Evolutionary conservation across 2,888 invertebrate species (phyloP).

Genomic region (Drosophila prostipennis): DNA sequence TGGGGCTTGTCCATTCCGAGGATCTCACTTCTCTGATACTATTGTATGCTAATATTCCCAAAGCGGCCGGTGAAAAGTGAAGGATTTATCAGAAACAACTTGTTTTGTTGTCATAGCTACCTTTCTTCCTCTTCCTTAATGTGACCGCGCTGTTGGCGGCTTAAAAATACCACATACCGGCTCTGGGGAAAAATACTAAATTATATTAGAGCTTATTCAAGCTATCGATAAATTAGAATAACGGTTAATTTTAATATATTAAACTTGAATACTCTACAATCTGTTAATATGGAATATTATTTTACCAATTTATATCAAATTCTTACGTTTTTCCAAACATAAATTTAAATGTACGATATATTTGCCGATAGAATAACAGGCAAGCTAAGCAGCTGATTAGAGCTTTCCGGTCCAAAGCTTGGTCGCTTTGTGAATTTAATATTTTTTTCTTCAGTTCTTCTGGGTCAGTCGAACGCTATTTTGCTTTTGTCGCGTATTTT

Average conservation of each 20-base stretch:
- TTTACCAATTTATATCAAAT: no score
- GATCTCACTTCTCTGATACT: not conserved
- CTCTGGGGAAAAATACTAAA: no score
- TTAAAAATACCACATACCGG: not conserved
- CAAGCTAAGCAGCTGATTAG: constrained; percentile 6
- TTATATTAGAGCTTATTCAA: no score
- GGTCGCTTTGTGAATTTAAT: not conserved
- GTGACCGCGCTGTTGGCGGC: not conserved
- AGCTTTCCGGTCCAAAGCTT: constrained; percentile 4
- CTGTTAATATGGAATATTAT: no score
- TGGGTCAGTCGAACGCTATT: constrained; percentile 35
- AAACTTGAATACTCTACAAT: no score
- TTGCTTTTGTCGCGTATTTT: constrained; percentile 6
- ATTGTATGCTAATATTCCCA: not conserved
- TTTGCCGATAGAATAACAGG: constrained; percentile 2
- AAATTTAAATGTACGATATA: not conserved
- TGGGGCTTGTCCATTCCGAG: constrained; percentile 91
- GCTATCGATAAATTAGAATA: no score
- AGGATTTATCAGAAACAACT: constrained; percentile 27
- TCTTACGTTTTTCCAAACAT: no score
- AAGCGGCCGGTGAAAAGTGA: constrained; percentile 20
- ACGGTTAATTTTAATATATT: no score
- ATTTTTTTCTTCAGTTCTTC: constrained; percentile 21
- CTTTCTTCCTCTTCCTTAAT: not conserved
- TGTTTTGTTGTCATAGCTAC: constrained; percentile 34